phyloP scores from a whole-genome alignment of 2,888 invertebrate species.

The Spodoptera picta region DNA sequence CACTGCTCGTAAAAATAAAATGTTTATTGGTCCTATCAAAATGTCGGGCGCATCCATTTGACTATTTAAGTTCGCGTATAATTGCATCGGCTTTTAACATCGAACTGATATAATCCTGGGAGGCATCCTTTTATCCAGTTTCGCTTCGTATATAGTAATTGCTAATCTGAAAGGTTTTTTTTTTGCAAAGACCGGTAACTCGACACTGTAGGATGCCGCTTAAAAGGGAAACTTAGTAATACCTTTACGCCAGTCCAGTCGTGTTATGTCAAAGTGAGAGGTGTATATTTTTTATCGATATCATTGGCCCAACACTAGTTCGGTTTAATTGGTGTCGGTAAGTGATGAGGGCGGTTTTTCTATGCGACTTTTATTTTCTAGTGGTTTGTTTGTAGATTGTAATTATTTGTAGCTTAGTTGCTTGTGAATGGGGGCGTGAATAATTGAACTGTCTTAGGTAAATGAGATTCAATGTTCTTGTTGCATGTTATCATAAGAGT shows the following conservation, averaged over 20 bases:
- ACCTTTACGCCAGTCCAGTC: conserved; percentile 81
- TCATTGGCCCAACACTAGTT: conserved; percentile 75
- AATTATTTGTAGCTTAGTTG: conserved; percentile 17
- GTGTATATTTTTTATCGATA: conserved; percentile 76
- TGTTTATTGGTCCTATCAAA: conserved; percentile 61
- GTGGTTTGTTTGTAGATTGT: conserved; percentile 25
- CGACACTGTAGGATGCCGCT: conserved; percentile 76
- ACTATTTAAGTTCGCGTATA: conserved; percentile 67
- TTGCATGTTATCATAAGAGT: too few species aligned
- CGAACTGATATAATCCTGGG: conserved; percentile 67
- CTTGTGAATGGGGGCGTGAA: conserved; percentile 3
- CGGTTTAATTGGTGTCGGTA: conserved; percentile 74
- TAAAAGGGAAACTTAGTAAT: conserved; percentile 84
- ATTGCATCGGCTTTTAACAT: conserved; percentile 64
- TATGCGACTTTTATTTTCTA: conserved; percentile 33
- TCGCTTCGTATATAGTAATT: conserved; percentile 72
- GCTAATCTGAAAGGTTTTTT: conserved; percentile 73
- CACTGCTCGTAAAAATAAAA: conserved; percentile 64
- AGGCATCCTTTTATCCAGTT: conserved; percentile 72
- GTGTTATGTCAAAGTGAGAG: conserved; percentile 74
- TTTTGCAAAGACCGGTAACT: conserved; percentile 69
- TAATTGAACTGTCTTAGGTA: conserved; percentile 17
- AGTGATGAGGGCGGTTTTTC: conserved; percentile 43
- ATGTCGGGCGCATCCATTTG: conserved; percentile 62
- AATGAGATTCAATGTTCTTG: neutral